Evolutionary conservation across 2,888 invertebrate species (phyloP).

Genomic region (Heteromyza rotundicornis): DNA sequence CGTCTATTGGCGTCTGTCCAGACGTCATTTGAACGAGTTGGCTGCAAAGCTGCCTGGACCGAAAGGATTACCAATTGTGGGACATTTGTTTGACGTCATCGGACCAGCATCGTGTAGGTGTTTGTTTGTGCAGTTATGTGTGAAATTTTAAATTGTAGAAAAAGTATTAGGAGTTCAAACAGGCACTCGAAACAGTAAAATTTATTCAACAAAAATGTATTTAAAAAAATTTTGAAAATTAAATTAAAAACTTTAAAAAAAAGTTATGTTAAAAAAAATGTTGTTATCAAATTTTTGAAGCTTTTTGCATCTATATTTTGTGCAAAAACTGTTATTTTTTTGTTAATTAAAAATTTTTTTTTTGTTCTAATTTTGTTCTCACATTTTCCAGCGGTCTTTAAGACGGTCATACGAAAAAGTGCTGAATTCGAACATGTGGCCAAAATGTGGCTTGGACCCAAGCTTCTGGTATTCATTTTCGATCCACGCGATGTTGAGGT

Average conservation of each 20-base stretch:
- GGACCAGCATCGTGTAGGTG: conserved; percentile 74
- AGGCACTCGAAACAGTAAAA: no score
- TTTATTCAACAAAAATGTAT: no score
- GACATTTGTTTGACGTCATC: conserved; percentile 76
- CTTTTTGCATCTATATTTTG: no score
- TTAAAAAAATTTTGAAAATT: no score
- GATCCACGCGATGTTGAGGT: conserved; percentile 81
- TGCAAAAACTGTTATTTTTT: no score
- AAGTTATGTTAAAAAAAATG: no score
- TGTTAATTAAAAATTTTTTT: no score
- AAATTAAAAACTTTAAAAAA: no score
- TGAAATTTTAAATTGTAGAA: no score
- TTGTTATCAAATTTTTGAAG: no score
- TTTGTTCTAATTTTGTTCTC: conserved; percentile 6
- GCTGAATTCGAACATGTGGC: conserved; percentile 67
- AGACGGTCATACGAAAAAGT: conserved; percentile 63
- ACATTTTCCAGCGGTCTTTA: conserved; percentile 71
- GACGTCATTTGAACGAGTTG: conserved; percentile 74
- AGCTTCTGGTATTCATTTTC: conserved; percentile 74
- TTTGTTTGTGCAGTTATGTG: no score
- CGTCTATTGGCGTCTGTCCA: conserved; percentile 77
- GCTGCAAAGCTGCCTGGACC: conserved; percentile 78
- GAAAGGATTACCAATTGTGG: conserved; percentile 73
- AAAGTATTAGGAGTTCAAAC: no score
- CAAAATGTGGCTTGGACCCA: conserved; percentile 79